phyloP scores from a whole-genome alignment of 2,113 vertebrate genomes.

The Bubo blakistoni region DNA sequence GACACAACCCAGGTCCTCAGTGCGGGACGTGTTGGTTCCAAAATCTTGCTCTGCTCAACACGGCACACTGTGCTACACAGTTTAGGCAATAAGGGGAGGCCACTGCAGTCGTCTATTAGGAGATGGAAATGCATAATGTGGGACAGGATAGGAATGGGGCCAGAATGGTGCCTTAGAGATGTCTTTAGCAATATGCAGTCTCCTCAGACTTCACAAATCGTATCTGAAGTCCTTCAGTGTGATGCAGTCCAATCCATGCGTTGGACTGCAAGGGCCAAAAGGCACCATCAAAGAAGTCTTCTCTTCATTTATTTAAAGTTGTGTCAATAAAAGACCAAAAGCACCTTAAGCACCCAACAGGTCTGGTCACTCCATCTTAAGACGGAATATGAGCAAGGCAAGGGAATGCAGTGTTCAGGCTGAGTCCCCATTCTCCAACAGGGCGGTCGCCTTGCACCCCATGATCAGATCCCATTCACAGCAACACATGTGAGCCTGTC shows the following conservation, averaged over 20 bases:
- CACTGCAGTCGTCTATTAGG: neutral
- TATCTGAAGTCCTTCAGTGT: neutral
- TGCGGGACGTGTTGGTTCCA: neutral
- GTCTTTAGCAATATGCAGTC: neutral
- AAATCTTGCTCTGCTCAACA: neutral
- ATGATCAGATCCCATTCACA: neutral
- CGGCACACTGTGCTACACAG: no score
- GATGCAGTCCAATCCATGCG: no score
- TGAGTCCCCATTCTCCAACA: neutral
- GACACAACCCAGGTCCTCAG: neutral
- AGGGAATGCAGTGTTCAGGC: rapidly evolving
- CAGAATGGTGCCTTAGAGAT: neutral
- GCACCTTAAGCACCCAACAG: neutral
- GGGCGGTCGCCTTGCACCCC: neutral
- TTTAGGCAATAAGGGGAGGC: neutral
- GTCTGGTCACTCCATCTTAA: no score
- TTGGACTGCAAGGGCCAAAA: neutral
- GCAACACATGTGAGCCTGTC: neutral
- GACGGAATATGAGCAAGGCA: rapidly evolving
- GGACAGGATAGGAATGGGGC: neutral
- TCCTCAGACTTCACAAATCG: neutral
- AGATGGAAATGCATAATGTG: neutral
- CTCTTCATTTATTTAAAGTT: neutral
- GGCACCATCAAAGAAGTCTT: neutral
- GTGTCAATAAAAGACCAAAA: neutral